Conservation (phyloP, 2,888 invertebrate genomes). For the Andrena dorsata region DNA sequence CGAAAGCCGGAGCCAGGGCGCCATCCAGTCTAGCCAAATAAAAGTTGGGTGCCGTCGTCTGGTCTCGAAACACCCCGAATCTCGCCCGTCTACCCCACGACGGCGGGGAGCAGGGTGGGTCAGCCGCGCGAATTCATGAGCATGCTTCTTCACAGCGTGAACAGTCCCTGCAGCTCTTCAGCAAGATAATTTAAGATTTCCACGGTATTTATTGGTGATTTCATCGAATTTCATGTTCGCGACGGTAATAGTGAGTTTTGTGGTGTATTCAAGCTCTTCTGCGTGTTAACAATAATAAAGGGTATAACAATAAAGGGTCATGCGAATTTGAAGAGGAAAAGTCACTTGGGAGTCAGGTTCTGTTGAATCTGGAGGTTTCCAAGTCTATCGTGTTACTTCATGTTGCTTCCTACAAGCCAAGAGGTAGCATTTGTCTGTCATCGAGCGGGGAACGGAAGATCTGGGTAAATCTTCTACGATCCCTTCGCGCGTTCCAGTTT, state of each 20-base stretch:
- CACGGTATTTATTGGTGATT: neutral
- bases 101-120: neutral
- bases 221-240: neutral
- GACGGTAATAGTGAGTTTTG: too few species aligned
- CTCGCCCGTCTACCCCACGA: constrained; percentile 10
- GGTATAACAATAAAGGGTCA: too few species aligned
- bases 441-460: neutral
- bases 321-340: too few species aligned
- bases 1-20: constrained; percentile 77
- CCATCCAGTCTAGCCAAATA: constrained; percentile 82
- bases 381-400: neutral
- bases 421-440: neutral
- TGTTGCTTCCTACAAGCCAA: neutral
- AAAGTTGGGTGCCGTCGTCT: constrained; percentile 76
- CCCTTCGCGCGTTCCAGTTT: constrained; percentile 17
- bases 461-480: constrained; percentile 5
- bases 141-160: neutral
- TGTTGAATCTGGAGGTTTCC: neutral
- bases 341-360: too few species aligned
- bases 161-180: too few species aligned
- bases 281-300: too few species aligned
- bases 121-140: constrained; percentile 28
- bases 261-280: too few species aligned
- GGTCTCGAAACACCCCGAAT: constrained; percentile 49
- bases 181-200: neutral